phyloP scores from a whole-genome alignment of 2,888 invertebrate genomes.

The Subacronicta megacephala region DNA sequence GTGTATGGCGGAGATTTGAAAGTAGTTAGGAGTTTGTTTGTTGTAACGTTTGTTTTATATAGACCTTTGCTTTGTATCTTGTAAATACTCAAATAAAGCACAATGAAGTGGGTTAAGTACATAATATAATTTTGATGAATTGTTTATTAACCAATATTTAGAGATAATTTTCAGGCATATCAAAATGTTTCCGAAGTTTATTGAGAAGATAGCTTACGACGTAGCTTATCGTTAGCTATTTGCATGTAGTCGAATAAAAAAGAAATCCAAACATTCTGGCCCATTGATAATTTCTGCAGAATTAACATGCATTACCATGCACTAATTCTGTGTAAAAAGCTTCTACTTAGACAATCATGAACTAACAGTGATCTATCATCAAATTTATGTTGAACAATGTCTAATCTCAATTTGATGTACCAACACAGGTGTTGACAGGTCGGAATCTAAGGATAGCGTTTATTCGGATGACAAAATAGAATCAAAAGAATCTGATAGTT shows the following conservation, averaged over 20 bases:
- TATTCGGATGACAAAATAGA: conserved; percentile 72
- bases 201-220: neutral
- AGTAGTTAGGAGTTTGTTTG: conserved; percentile 47
- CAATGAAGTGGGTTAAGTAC: conserved; percentile 1
- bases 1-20: conserved; percentile 47
- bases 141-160: neutral
- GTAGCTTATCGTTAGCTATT: conserved; percentile 12
- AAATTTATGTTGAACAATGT: conserved; percentile 61
- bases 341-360: conserved; percentile 64
- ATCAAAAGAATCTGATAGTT: conserved; percentile 68
- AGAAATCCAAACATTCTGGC: conserved; percentile 13
- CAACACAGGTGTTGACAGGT: conserved; percentile 84
- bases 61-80: conserved; percentile 48
- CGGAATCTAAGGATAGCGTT: conserved; percentile 81
- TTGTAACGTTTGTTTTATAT: conserved; percentile 21
- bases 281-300: conserved; percentile 51
- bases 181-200: neutral
- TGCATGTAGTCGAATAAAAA: conserved; percentile 43
- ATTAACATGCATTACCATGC: conserved; percentile 78
- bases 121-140: neutral
- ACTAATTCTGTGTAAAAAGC: conserved; percentile 82
- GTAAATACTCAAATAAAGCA: conserved; percentile 35
- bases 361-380: conserved; percentile 66
- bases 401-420: conserved; percentile 81
- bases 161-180: conserved; percentile 17